Base-by-base conservation (phyloP, 2,888 invertebrate species). In the Lottia scabra region DNA sequence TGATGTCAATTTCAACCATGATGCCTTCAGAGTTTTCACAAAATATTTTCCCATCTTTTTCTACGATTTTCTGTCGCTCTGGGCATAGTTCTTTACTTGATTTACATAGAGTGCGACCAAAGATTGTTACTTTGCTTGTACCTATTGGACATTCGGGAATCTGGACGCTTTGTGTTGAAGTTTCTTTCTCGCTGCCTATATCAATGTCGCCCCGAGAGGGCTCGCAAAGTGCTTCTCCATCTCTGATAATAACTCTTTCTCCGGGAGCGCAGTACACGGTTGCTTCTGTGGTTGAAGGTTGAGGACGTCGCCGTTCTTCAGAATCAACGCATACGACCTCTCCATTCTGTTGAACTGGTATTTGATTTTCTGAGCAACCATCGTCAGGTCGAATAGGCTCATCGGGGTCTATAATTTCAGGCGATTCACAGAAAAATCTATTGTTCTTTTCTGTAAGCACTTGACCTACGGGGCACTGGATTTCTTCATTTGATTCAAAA, bases 51-150 rank as follows among this genome's bases (percentile, higher is more conserved):
- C 68, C 65, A 15, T 71, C 43, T 26, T 67, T 73, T 1, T 70
- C 44, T 10, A 67, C 38, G 12, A 70, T 67, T 38, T n/a, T 67
- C 23, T 74, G 72, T 46, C 72, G 75, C 26, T 30, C 63, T n/a
- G 75, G 72, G 68, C 79, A 79, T 16, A 75, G 68, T 15, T 10
- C 16, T 23, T 3, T 64, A 16, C 16, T 26, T n/a, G 64, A 38
- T 23, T 56, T 56, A 23, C 56, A 56, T 15, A 56, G 4, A 10
- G 56, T 19, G 19, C 56, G 23, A 12, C 19, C 56, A 23, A 23
- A 4, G 19, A 23, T 23, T 23, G 19, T 56, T 19, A 56, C 23
- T 23, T 13, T 19, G 19, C 23, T 56, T 5, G 56, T 56, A 1
- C 19, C 23, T 5, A 10, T 56, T 12, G 56, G 56, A 56, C 19